Base-by-base conservation (phyloP, 2,113 vertebrate species). In the Callorhinus ursinus region DNA sequence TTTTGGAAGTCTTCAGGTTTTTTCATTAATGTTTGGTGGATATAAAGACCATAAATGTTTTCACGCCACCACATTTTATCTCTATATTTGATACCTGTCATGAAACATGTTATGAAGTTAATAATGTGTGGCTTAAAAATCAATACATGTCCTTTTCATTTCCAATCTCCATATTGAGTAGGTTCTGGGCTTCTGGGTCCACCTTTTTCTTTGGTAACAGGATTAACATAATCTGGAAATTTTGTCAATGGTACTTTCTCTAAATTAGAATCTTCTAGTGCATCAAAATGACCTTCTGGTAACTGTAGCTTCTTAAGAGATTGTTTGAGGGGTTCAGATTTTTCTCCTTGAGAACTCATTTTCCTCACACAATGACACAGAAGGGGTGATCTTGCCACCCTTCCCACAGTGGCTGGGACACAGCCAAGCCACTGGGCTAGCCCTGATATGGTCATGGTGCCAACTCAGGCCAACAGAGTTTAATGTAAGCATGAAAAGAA, bases 81-180 rank as follows among this genome's bases (percentile, higher is more conserved):
- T 84, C 18, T 33, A 83, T 80, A 90, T 85, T 69, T 94, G 71
- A 69, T 4, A 74, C 65, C n/a, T 83, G n/a, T 83, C 53, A 57
- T 74, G 28, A 76, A 55, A 69, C 31, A 59, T 7, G 33, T 84
- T 57, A 82, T 31, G 74, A 77, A 49, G 26, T 77, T 49, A 77
- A 69, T 69, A 69, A 28, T 49, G 31, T 49, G 15, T 90, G 76
- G 49, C 90, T 81, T 99, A 99, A 98, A 99, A 99, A 98, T 99
- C 99, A 97, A 99, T 99, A 98, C 99, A 99, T 99, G 99, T 92
- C 99, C 99, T 98, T 99, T 99, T 96, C 99, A 99, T 97, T 99
- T 99, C 99, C 99, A 99, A 84, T 99, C 99, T 97, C 99, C 99
- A 0, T 99, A 99, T 91, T 99, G 99, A 2, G 99, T 99, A 90